Evolutionary conservation across 2,797 vertebrate species (phyloP), one percentile per base, ranked within the genome.

Genomic region (Trachops cirrhosus): DNA sequence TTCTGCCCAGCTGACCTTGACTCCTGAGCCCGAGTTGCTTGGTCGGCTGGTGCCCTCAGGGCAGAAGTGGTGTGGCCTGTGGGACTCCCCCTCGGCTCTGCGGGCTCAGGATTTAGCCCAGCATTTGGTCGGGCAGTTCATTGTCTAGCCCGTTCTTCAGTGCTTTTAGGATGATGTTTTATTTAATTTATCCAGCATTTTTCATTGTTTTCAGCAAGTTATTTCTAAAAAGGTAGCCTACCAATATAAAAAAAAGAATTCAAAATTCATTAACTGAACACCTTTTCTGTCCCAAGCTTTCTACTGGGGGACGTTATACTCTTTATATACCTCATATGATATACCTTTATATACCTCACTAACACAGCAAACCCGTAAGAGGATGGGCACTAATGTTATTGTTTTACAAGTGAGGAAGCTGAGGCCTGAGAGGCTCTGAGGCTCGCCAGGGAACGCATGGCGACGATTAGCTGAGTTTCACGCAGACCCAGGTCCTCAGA

Each of bases 171-270:
- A 41, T 86, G 34, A 48, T 15, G 29, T 57, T 41, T 57, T 85
- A 57, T 78, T 70, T 50, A 67, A 26, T 62, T 91, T 22, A 75
- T 50, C 19, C 16, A 74, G 32, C 32, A 12, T 11, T 52, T 50
- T 54, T 50, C 26, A 22, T 52, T 52, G 39, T 95, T 94, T 89
- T 71, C 54, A 74, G 80, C 26, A 89, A 68, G 14, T 93, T 59
- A n/a, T 9, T 89, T 90, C 62, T 90, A 62, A 68, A 86, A 75
- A 19, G 44, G 2, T 52, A 19, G 22, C 48, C 54, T 46, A 44
- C 44, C 44, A 37, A 26, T n/a, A 37, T 64, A 62, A 41, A 68
- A n/a, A 37, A n/a, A 37, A 6, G 24, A 71, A 88, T 88, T 78
- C 64, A 82, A n/a, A 52, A 34, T 85, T 44, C 34, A 6, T 57